phyloP scores from a whole-genome alignment of 1,140 invertebrate genomes.

The Ladona fulva region DNA sequence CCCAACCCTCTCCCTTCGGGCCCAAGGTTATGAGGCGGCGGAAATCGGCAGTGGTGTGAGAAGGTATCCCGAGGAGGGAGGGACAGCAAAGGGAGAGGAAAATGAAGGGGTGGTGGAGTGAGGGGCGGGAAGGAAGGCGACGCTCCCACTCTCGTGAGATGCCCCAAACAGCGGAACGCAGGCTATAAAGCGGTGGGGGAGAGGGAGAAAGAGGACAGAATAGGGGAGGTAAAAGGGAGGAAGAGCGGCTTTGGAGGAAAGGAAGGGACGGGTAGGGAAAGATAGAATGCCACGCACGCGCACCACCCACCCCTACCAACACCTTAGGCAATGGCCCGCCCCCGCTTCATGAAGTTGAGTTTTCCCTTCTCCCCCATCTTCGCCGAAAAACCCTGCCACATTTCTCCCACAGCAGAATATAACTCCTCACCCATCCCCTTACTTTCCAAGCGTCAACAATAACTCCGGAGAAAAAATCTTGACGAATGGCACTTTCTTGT shows the following conservation, averaged over 20 bases:
- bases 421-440: neutral
- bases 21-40: slow-evolving; percentile 15
- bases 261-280: neutral
- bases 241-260: neutral
- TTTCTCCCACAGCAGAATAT: neutral
- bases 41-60: slow-evolving; percentile 12
- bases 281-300: slow-evolving; percentile 2
- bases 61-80: slow-evolving; percentile 9
- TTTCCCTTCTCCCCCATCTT: neutral
- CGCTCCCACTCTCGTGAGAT: slow-evolving; percentile 20
- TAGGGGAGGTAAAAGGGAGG: neutral
- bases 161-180: slow-evolving; percentile 13
- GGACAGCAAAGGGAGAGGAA: slow-evolving; percentile 19
- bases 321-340: slow-evolving; percentile 5
- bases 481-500: neutral
- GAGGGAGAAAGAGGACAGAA: slow-evolving; percentile 20
- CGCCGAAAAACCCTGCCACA: neutral
- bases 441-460: neutral
- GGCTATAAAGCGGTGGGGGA: slow-evolving; percentile 17
- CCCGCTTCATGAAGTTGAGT: neutral
- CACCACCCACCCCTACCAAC: neutral
- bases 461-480: neutral
- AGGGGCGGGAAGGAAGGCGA: slow-evolving; percentile 13
- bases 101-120: slow-evolving; percentile 22
- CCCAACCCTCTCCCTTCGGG: neutral